Base-by-base conservation (phyloP, 2,113 vertebrate species). In the Apteryx mantelli region DNA sequence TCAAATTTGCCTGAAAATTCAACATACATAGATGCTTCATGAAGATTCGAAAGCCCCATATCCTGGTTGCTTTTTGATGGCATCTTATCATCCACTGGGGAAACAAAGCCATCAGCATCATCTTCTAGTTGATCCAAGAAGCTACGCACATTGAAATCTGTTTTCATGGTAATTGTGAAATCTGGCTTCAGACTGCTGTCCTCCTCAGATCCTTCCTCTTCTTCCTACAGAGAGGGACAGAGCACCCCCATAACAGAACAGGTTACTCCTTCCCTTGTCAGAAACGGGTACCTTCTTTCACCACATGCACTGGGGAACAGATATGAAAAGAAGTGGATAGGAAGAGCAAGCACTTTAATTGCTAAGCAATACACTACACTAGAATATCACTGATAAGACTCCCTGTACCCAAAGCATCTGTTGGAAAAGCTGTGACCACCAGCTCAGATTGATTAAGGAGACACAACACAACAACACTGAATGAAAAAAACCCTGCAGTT, bases 181-280 rank as follows among this genome's bases (percentile, higher is more conserved):
- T 98, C 98, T 0, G 98, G 98, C 96, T 98, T 99, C 18, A 92
- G 81, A 7, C 91, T 98, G 38, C 88, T 96, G 16, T 99, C 99
- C 1, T 99, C 99, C 76, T 99, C 99, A 0, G 99, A 99, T 18
- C 99, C 99, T 13, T 99, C 99, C 73, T 99, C 99, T 97, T 99
- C 99, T 89, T 99, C 99, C 99, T 99, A 95, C 21, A 64, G 82
- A 75, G n/a, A 86, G 53, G 95, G 82, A 93, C 26, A 96, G 53
- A 93, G 78, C 79, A 93, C 30, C 68, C 93, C 82, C 91, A 2
- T 14, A 88, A 92, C 3, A 91, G 32, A 81, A 70, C 0, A 76
- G n/a, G 77, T 91, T 80, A 95, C 7, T 70, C 52, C 34, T 81
- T 82, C 40, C 44, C 26, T 81, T 74, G 86, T 88, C 58, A 80